These are phyloP conservation scores for Bothrops alternatus DNA, from an alignment of 2,797 vertebrate genomes.

Conservation along the genomic window DNA sequence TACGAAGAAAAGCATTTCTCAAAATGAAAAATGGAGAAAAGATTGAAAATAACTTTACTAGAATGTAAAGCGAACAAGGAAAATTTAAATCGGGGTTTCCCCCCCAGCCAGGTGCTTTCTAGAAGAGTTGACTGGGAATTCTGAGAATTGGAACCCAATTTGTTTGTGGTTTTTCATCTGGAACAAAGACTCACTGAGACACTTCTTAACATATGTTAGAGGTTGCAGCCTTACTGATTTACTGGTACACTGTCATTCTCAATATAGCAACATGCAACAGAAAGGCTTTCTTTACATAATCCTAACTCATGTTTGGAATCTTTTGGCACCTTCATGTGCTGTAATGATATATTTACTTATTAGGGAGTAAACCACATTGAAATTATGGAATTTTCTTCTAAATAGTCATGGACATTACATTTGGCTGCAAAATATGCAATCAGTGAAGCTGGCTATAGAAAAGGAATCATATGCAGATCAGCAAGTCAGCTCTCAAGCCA, in stretches of 20 bases:
- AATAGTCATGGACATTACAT: neutral
- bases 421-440: neutral
- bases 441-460: neutral
- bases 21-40: neutral
- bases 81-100: neutral
- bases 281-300: neutral
- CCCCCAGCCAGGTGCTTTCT: neutral
- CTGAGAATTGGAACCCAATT: neutral
- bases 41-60: neutral
- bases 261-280: neutral
- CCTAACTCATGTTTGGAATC: neutral
- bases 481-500: neutral
- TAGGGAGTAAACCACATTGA: neutral
- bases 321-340: neutral
- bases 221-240: neutral
- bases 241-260: neutral
- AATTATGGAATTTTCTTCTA: neutral
- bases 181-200: neutral
- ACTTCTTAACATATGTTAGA: neutral
- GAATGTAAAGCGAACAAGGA: neutral
- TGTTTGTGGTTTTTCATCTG: neutral
- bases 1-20: neutral
- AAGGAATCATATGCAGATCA: neutral
- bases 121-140: neutral
- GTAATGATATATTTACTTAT: neutral